phyloP scores from a whole-genome alignment of 2,888 invertebrate genomes.

The Eurytoma adleriae region DNA sequence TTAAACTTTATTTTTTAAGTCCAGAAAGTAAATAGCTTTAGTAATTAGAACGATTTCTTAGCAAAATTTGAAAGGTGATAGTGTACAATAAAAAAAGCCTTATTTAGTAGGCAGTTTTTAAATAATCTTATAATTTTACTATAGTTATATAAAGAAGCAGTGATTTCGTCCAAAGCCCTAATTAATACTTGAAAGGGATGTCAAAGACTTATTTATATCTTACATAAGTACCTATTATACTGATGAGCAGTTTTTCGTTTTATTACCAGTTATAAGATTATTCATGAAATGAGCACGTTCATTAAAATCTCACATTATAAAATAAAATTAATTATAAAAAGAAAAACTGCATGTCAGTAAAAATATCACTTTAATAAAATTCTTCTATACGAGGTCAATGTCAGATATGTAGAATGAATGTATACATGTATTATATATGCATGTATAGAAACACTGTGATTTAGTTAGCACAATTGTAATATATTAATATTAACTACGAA shows the following conservation, averaged over 20 bases:
- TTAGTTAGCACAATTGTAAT: conserved; percentile 49
- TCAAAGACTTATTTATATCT: neutral
- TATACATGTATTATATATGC: conserved; percentile 1
- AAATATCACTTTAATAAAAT: conserved; percentile 30
- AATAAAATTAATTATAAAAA: too few relatives aligned
- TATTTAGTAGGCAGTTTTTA: conserved; percentile 10
- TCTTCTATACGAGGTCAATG: conserved; percentile 19
- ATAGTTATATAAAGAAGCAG: conserved; percentile 24
- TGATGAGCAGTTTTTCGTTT: too few relatives aligned
- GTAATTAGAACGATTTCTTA: conserved; percentile 21
- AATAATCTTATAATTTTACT: conserved; percentile 24
- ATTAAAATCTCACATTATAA: too few relatives aligned
- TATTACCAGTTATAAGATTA: too few relatives aligned
- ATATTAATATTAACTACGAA: conserved; percentile 19
- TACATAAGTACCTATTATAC: too few relatives aligned
- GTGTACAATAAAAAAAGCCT: conserved; percentile 6
- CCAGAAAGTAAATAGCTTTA: neutral
- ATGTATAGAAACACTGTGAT: conserved; percentile 41
- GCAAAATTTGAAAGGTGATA: conserved; percentile 8
- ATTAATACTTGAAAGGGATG: conserved; percentile 5
- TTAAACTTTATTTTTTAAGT: neutral
- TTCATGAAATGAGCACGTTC: too few relatives aligned
- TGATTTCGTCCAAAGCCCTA: conserved; percentile 39
- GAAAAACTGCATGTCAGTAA: too few relatives aligned
- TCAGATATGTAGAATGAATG: conserved; percentile 14